A percentile compares a stretch with the other conserved stretches of the same genome.
phyloP scores from a whole-genome alignment of 23 tunicate genomes.

The Aplidium turbinatum region DNA sequence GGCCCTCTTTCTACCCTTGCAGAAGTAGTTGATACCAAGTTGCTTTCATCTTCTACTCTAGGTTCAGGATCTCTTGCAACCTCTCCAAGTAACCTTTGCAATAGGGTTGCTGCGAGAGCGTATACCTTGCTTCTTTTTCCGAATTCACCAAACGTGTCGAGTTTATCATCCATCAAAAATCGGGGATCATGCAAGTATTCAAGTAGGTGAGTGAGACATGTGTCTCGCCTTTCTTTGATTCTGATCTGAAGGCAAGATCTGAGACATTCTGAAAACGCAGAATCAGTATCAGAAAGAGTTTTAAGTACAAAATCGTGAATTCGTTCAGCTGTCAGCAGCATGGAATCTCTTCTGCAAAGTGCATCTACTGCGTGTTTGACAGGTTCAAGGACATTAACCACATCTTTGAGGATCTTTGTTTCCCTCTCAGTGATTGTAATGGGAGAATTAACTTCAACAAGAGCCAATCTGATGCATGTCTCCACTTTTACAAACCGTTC shows the following conservation, averaged over 20 bases:
- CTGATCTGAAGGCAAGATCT: conserved; percentile 40
- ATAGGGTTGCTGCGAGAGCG: conserved; percentile 49
- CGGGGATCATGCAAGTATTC: conserved; percentile 49
- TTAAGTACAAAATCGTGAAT: conserved; percentile 41
- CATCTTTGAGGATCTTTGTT: conserved; percentile 40
- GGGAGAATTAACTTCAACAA: conserved; percentile 53
- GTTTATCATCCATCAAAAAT: conserved; percentile 34
- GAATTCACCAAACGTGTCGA: conserved; percentile 51
- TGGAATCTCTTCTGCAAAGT: conserved; percentile 47
- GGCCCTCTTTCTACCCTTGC: conserved; percentile 24
- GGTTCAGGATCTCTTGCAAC: conserved; percentile 25
- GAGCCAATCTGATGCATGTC: conserved; percentile 47
- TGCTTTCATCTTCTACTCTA: conserved; percentile 36
- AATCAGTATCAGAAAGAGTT: conserved; percentile 44
- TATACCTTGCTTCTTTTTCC: conserved; percentile 51
- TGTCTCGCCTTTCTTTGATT: conserved; percentile 48
- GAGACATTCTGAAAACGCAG: conserved; percentile 40
- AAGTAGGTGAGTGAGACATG: conserved; percentile 42
- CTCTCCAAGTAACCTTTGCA: conserved; percentile 52
- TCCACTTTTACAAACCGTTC: conserved; percentile 47
- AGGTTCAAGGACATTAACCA: conserved; percentile 54
- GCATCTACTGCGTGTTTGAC: conserved; percentile 42
- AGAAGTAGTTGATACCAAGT: conserved; percentile 45
- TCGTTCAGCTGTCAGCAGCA: conserved; percentile 53
- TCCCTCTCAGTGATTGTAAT: conserved; percentile 28